Conservation (phyloP, 2,797 vertebrate species). For the Florisuga fusca region DNA sequence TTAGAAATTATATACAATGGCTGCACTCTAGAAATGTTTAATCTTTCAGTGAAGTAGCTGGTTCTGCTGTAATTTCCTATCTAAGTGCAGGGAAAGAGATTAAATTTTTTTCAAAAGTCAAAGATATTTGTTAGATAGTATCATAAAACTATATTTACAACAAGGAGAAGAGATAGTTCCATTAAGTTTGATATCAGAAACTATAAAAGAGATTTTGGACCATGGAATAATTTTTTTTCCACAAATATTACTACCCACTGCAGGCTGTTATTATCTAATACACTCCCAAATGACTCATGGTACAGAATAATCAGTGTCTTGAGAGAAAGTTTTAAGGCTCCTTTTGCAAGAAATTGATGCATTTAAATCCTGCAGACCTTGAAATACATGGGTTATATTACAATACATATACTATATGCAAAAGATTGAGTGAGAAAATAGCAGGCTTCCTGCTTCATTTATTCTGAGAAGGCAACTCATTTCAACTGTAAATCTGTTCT, state of each 20-base stretch:
- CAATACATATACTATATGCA: not conserved
- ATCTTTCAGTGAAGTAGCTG: not conserved
- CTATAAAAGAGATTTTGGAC: not conserved
- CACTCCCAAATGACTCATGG: not conserved
- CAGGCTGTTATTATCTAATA: not conserved
- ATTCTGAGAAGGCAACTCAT: not conserved
- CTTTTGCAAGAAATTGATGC: not conserved
- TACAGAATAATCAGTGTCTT: not conserved
- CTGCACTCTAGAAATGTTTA: not conserved
- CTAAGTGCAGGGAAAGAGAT: not conserved
- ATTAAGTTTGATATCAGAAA: not conserved
- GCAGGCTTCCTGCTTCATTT: slow-evolving; percentile 13
- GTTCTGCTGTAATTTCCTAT: not conserved
- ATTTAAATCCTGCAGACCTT: slow-evolving; percentile 1
- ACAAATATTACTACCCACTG: not conserved
- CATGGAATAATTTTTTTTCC: not conserved
- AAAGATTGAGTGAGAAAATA: slow-evolving; percentile 22
- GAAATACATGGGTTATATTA: not conserved
- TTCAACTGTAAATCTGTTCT: slow-evolving; percentile 14
- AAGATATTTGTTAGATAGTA: not conserved
- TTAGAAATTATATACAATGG: not conserved
- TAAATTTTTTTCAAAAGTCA: not conserved
- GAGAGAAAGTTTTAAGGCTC: not conserved
- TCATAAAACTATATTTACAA: not conserved
- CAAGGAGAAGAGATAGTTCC: not conserved